These are phyloP conservation scores for Heptranchias perlo DNA, from an alignment of 2,113 vertebrate genomes.

Conservation along the genomic window DNA sequence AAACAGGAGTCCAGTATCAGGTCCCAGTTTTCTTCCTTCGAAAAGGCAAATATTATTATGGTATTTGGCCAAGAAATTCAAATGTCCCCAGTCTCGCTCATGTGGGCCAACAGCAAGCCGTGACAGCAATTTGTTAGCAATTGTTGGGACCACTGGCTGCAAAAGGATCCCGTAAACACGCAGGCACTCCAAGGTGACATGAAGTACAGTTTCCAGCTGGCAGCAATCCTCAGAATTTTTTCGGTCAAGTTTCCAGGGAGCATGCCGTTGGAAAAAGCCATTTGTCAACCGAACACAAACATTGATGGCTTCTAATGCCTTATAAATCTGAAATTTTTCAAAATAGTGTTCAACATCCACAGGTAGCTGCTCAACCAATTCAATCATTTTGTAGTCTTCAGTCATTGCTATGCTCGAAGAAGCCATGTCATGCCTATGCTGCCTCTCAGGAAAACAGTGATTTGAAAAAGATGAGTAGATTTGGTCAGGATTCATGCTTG, in stretches of 20 bases:
- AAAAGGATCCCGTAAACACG: conserved; percentile 78
- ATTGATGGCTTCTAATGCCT: conserved; percentile 75
- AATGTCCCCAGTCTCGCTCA: conserved; percentile 60
- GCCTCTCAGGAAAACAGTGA: conserved; percentile 59
- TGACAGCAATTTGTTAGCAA: conserved; percentile 69
- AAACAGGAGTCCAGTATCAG: conserved; percentile 75
- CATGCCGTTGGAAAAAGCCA: conserved; percentile 80
- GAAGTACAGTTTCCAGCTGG: conserved; percentile 79
- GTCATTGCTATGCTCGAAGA: conserved; percentile 47
- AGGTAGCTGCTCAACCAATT: conserved; percentile 59
- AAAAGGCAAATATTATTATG: conserved; percentile 62
- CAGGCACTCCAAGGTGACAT: conserved; percentile 78
- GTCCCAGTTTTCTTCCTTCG: conserved; percentile 74
- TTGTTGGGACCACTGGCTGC: conserved; percentile 73
- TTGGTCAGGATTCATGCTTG: conserved; percentile 74
- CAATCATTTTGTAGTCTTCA: conserved; percentile 74
- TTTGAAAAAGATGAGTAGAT: conserved; percentile 67
- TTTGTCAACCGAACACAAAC: conserved; percentile 77
- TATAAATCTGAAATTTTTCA: conserved; percentile 73
- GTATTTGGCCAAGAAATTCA: conserved; percentile 66
- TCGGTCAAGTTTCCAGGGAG: conserved; percentile 75
- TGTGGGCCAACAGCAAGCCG: conserved; percentile 63
- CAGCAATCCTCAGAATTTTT: conserved; percentile 51
- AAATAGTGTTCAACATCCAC: conserved; percentile 61
- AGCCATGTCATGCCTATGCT: neutral